A percentile compares a stretch with the other conserved stretches of the same genome.
Conservation (phyloP, 2,113 vertebrate species). For the Aplodontia rufa region DNA sequence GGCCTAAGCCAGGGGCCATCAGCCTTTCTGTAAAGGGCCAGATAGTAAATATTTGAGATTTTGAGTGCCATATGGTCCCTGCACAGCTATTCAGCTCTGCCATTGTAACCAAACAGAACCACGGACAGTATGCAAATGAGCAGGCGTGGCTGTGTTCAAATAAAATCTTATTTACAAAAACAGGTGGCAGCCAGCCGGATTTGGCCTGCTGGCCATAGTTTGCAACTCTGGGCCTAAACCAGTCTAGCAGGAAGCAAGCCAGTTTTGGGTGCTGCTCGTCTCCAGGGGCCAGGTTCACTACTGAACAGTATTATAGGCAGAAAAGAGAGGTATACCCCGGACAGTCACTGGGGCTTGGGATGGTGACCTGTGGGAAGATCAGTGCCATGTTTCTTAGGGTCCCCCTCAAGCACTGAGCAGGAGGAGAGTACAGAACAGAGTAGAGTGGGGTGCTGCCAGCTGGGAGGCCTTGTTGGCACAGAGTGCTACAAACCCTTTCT, state of each 20-base stretch:
- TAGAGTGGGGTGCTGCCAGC: not conserved
- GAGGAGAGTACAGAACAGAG: not conserved
- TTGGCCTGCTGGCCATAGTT: not conserved
- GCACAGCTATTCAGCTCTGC: not conserved
- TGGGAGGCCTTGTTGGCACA: not conserved
- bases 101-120: not conserved
- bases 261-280: not conserved
- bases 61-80: not conserved
- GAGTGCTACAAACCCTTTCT: too few species aligned
- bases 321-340: not conserved
- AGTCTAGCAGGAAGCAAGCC: not conserved
- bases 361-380: not conserved
- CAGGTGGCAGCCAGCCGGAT: not conserved
- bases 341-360: not conserved
- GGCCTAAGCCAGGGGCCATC: not conserved
- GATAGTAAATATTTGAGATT: slow-evolving; percentile 19
- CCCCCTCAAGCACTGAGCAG: not conserved
- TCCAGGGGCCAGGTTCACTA: not conserved
- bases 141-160: not conserved
- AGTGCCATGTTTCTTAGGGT: not conserved
- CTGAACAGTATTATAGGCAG: not conserved
- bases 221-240: not conserved
- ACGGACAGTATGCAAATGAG: not conserved
- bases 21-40: not conserved
- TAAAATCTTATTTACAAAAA: slow-evolving; percentile 49